Conservation (phyloP, 2,113 vertebrate genomes). For the Actinemys pallida region DNA sequence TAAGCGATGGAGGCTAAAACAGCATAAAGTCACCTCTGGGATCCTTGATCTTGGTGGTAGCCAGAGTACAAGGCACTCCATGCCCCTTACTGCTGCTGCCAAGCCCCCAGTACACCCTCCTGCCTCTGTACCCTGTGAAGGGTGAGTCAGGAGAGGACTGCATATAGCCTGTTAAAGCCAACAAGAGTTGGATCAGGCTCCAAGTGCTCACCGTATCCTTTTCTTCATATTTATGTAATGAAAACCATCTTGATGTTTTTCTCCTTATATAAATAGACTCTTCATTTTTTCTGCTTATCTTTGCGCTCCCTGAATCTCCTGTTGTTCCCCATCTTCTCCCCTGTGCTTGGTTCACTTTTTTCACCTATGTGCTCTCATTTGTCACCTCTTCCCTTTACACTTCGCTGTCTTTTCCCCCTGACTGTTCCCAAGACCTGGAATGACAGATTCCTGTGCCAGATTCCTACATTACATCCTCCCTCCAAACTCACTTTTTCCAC, state of each 20-base stretch:
- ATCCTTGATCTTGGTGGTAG: neutral
- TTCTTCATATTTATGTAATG: fast-evolving
- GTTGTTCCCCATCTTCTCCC: neutral
- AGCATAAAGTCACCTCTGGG: neutral
- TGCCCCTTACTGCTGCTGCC: neutral
- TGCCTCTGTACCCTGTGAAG: neutral
- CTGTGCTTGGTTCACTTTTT: neutral
- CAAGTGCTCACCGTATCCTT: neutral
- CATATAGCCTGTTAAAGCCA: neutral
- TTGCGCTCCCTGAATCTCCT: neutral
- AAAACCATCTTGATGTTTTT: neutral
- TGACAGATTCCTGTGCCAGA: neutral
- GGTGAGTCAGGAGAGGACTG: neutral
- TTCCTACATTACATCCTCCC: neutral
- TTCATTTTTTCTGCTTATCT: neutral
- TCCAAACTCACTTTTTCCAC: neutral
- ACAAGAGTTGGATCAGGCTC: fast-evolving
- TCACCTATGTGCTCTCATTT: neutral
- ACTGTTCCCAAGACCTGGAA: neutral
- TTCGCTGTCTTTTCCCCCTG: neutral
- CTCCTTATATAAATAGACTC: neutral
- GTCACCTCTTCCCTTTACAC: neutral
- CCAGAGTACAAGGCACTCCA: neutral
- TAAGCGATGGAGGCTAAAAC: neutral
- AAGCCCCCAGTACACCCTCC: neutral